These are phyloP conservation scores for Centropristis striata DNA, from an alignment of 2,113 vertebrate species.

Conservation along the genomic window DNA sequence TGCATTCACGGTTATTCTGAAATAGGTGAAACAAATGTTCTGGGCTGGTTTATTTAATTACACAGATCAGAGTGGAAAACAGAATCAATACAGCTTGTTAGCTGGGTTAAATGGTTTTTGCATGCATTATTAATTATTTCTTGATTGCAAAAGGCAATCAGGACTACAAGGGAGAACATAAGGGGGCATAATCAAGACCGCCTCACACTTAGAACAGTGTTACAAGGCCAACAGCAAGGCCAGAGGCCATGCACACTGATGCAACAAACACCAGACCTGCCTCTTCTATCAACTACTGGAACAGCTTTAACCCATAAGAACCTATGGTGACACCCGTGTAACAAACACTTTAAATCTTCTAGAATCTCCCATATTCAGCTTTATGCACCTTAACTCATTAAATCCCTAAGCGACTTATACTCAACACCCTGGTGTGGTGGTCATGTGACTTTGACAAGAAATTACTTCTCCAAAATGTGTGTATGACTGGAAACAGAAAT, in stretches of 20 bases:
- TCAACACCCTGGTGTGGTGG: too few species aligned
- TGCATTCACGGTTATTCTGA: background rate
- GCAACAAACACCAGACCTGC: background rate
- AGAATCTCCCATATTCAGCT: too few species aligned
- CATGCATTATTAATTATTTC: constrained; percentile 17
- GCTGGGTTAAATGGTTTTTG: constrained; percentile 24
- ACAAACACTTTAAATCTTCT: too few species aligned
- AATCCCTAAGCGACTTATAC: too few species aligned
- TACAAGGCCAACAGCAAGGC: background rate
- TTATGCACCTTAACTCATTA: too few species aligned
- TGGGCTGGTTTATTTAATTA: constrained; percentile 29
- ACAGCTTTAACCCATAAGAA: too few species aligned
- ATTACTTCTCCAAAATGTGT: too few species aligned
- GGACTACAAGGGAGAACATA: background rate
- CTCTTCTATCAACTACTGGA: background rate
- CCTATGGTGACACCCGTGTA: too few species aligned
- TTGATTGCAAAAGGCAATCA: constrained; percentile 7
- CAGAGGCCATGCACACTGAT: background rate
- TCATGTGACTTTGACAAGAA: too few species aligned
- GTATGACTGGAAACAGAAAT: too few species aligned
- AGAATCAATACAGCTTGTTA: constrained; percentile 30
- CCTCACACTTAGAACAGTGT: background rate
- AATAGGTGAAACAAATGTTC: constrained; percentile 3
- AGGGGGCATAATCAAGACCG: background rate
- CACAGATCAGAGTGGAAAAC: constrained; percentile 7